Evolutionary conservation across 2,888 invertebrate species (phyloP).

Genomic region (Lymantria monacha): DNA sequence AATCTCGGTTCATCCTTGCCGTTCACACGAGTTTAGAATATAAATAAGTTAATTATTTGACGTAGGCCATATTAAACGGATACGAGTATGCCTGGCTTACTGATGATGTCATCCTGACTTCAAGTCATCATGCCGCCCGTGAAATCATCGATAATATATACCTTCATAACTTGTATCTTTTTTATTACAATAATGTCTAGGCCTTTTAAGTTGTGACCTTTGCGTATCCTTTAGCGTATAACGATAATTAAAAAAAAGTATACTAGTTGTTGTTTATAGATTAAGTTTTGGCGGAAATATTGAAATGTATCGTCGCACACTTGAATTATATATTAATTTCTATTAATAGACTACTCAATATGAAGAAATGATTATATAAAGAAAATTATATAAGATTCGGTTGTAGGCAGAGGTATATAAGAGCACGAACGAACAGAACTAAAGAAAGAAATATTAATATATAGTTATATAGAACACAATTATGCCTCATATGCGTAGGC

Average conservation of each 20-base stretch:
- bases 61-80: conserved; percentile 37
- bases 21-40: background rate
- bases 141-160: conserved; percentile 12
- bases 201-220: conserved; percentile 7
- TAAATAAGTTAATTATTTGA: conserved; percentile 6
- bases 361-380: no score
- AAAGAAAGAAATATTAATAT: no score
- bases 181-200: conserved; percentile 1
- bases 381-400: no score
- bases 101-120: conserved; percentile 33
- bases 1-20: background rate
- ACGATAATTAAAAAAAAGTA: background rate
- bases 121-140: conserved; percentile 13
- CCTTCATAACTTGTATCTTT: background rate
- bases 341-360: no score
- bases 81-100: conserved; percentile 24
- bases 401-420: no score
- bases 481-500: no score
- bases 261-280: background rate
- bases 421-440: no score
- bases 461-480: no score
- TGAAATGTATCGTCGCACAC: no score
- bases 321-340: no score
- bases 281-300: no score
- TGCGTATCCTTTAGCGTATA: background rate